A percentile compares a stretch with the other conserved stretches of the same genome.
These are phyloP conservation scores for Choristoneura fumiferana DNA, from an alignment of 1,140 invertebrate genomes.

Conservation along the genomic window DNA sequence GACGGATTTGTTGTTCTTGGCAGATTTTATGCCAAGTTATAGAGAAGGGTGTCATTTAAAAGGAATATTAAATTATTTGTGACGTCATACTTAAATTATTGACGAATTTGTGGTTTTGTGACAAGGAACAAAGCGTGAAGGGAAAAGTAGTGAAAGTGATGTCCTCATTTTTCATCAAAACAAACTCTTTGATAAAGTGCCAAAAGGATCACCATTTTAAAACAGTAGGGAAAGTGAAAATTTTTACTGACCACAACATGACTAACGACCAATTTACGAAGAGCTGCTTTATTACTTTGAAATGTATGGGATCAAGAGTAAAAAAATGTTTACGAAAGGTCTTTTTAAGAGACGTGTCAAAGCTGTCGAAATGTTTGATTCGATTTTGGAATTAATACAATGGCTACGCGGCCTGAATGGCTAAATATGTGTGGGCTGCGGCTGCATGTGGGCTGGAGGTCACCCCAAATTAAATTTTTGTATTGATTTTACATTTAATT, in stretches of 20 bases:
- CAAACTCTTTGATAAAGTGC: slow-evolving; percentile 28
- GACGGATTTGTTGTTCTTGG: too few relatives aligned
- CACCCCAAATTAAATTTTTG: slow-evolving; percentile 57
- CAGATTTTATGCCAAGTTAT: too few relatives aligned
- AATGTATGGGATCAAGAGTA: slow-evolving; percentile 5
- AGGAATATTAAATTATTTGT: too few relatives aligned
- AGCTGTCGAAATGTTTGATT: slow-evolving; percentile 61
- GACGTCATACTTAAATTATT: too few relatives aligned
- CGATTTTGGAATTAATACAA: slow-evolving; percentile 70
- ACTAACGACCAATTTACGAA: slow-evolving; percentile 14
- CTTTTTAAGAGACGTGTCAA: slow-evolving; percentile 5
- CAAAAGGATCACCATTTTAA: slow-evolving; percentile 27
- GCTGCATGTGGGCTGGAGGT: slow-evolving; percentile 71
- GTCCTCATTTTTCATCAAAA: not conserved
- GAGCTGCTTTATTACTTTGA: not conserved
- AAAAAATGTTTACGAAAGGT: slow-evolving; percentile 22
- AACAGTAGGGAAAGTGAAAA: slow-evolving; percentile 29
- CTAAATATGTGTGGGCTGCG: slow-evolving; percentile 64
- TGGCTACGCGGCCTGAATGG: slow-evolving; percentile 64
- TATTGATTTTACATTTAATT: slow-evolving; percentile 19
- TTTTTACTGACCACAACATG: slow-evolving; percentile 28
- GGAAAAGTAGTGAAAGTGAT: slow-evolving; percentile 22
- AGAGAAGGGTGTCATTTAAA: too few relatives aligned
- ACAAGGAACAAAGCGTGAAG: slow-evolving; percentile 11
- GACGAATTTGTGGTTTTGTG: too few relatives aligned